Percentiles rank a stretch among this genome's conserved stretches.
phyloP scores from a whole-genome alignment of 2,113 vertebrate genomes.

The Narcine bancroftii region DNA sequence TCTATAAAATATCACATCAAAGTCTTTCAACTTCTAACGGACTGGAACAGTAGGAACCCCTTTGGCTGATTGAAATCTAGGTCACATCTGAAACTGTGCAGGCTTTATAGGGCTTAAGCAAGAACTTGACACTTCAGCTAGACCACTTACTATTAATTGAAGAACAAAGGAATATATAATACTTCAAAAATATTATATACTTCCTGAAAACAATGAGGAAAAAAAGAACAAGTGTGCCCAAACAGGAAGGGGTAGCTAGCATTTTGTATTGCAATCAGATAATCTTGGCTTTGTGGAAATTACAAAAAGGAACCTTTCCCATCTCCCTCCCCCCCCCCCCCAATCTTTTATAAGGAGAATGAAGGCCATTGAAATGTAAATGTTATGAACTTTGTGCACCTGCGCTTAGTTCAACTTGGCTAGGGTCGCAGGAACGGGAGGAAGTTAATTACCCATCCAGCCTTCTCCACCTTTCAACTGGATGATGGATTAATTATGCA shows the following conservation, averaged over 20 bases:
- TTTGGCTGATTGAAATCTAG: slow-evolving; percentile 4
- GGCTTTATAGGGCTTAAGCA: neutral
- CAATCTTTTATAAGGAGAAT: neutral
- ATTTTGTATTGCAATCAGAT: neutral
- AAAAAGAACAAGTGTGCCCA: neutral
- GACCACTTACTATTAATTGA: neutral
- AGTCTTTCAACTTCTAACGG: slow-evolving; percentile 14
- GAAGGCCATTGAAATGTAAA: neutral
- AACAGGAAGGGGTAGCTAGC: neutral
- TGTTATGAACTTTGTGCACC: neutral
- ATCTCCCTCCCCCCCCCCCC: neutral
- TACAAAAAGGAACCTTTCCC: neutral
- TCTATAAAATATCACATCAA: slow-evolving; percentile 16
- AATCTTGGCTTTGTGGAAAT: neutral
- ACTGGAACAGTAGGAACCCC: neutral
- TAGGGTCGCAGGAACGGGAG: neutral
- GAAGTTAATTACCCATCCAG: neutral
- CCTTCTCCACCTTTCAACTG: neutral
- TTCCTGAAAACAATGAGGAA: neutral
- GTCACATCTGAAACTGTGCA: neutral
- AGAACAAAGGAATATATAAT: neutral
- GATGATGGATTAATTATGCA: neutral
- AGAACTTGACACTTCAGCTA: neutral
- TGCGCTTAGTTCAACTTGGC: neutral
- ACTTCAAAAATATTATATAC: neutral